Evolutionary conservation across 2,888 invertebrate genomes (phyloP), one percentile per base, ranked within the genome.

Genomic region (Ophonus ardosiacus): DNA sequence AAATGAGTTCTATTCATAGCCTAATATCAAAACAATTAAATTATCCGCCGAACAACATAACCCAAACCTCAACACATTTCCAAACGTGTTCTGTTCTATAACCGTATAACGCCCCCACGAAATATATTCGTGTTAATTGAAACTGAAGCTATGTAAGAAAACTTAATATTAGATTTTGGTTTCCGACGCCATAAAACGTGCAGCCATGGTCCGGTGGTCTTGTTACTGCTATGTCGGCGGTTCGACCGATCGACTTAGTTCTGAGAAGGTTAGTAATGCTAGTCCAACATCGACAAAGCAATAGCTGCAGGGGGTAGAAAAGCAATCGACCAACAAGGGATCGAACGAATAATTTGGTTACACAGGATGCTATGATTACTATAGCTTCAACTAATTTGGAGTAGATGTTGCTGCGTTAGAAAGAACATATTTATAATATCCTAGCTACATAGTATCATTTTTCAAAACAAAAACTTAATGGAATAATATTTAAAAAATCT

Each of bases 81-180:
- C 43, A 13, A 51, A 13, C 43, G 1, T 51, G 24, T 24, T 17
- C 15, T 0, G 0, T 59, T 7, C 13, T 61, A 6, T 21, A 21
- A 10, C 63, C 24, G 43, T 63, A 21, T 63, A 21, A 51, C 18
- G 74, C 18, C 18, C 31, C 56, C n/a, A 15, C 31, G 24, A 78
- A 24, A 78, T 78, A 56, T 57, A 78, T 78, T 51, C 76, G 51
- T 76, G 57, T 21, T 76, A 76, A 76, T 76, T 76, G 17, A 76
- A 76, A 76, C 21, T 51, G 51, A 51, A 56, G 17, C n/a, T 18
- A 56, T 18, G 18, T 76, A 56, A 56, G 76, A 56, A 56, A 31
- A 78, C 56, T 78, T 56, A 21, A 78, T 78, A 78, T 78, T 78
- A 78, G 57, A 78, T 56, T 78, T 78, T 13, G 56, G 56, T 57